These are phyloP conservation scores for Callosobruchus maculatus DNA, from an alignment of 2,888 invertebrate genomes.

Conservation along the genomic window DNA sequence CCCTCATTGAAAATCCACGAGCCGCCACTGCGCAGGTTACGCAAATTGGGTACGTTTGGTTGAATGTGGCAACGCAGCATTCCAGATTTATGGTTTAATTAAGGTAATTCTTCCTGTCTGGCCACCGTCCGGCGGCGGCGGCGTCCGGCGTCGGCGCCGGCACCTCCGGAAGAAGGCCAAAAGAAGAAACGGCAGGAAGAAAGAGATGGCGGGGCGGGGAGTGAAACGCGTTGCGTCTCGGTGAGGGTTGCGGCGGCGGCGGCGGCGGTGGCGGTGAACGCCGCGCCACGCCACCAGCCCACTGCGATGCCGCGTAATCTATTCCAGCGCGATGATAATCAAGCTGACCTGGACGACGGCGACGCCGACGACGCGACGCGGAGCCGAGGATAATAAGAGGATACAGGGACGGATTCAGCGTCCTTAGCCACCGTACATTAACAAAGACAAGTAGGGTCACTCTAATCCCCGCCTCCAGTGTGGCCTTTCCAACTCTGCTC, in stretches of 20 bases:
- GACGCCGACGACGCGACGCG: too few relatives aligned
- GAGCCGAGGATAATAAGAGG: conserved; percentile 41
- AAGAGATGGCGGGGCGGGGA: neutral
- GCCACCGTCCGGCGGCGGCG: neutral
- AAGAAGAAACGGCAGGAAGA: neutral
- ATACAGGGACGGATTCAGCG: conserved; percentile 11
- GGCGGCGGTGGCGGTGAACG: too few relatives aligned
- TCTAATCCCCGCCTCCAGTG: too few relatives aligned
- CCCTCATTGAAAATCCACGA: too few relatives aligned
- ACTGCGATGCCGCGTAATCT: conserved; percentile 44
- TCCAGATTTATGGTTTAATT: neutral
- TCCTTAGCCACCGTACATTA: too few relatives aligned
- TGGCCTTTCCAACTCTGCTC: too few relatives aligned
- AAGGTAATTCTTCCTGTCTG: neutral
- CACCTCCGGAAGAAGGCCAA: neutral
- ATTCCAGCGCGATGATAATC: conserved; percentile 49
- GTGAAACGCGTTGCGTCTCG: neutral
- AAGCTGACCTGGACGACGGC: conserved; percentile 41
- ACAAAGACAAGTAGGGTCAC: too few relatives aligned
- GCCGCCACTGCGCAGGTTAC: too few relatives aligned
- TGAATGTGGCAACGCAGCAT: neutral
- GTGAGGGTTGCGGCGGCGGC: neutral
- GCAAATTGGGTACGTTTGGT: neutral
- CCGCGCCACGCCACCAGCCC: neutral
- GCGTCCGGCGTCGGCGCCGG: neutral